These are phyloP conservation scores for Bombus affinis DNA, from an alignment of 1,140 invertebrate genomes.

Conservation along the genomic window DNA sequence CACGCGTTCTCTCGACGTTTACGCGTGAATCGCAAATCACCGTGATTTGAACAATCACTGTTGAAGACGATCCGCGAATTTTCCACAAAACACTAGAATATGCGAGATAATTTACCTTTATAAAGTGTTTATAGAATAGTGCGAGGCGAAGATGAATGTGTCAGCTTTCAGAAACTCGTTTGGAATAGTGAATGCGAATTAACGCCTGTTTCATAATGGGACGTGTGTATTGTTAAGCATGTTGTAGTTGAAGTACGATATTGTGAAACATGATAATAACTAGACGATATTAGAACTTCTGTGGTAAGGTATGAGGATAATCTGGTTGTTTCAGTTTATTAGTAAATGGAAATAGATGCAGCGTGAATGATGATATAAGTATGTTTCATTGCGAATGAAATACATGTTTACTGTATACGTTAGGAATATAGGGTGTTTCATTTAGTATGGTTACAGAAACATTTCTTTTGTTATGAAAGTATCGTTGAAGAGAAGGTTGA, in stretches of 20 bases:
- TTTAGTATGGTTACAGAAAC: no score
- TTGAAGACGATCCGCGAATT: not conserved
- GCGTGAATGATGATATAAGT: not conserved
- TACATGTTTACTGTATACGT: no score
- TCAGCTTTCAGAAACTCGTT: not conserved
- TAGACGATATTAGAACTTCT: not conserved
- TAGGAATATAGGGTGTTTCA: no score
- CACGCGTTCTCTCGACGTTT: constrained; percentile 7
- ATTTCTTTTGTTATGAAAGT: no score
- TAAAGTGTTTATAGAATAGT: not conserved
- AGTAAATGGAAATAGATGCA: not conserved
- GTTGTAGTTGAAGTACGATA: not conserved
- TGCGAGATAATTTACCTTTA: not conserved
- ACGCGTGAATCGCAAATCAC: constrained; percentile 17
- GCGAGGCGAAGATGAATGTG: not conserved
- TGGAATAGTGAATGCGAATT: no score
- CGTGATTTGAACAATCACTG: constrained; percentile 1
- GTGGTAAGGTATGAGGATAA: not conserved
- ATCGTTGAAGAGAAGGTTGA: no score
- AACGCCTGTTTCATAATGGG: no score
- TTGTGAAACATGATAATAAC: not conserved
- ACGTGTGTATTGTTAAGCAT: not conserved
- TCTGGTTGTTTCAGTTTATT: not conserved
- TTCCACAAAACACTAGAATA: not conserved
- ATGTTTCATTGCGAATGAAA: no score